Evolutionary conservation across 1,140 invertebrate species (phyloP), one percentile per base, ranked within the genome.

Genomic region (Melanaphis sacchari): DNA sequence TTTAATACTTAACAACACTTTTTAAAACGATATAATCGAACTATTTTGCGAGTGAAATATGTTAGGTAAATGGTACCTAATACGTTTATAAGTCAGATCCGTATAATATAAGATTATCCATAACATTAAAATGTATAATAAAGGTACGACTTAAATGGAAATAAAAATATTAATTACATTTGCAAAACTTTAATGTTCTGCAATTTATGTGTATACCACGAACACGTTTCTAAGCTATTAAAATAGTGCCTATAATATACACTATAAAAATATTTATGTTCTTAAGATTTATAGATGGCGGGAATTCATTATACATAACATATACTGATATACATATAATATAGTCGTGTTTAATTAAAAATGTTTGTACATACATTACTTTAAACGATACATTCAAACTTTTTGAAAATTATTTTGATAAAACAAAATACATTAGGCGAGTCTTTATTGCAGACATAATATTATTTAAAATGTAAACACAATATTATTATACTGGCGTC

Each of bases 111-210:
- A 66, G 31, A 66, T n/a, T 66, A 66, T 18, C 59, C 59, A 66
- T 18, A n/a, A 66, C 15, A 18, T 66, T n/a, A n/a, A n/a, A 18
- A 26, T n/a, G 18, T n/a, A 15, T 66, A 66, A 46, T n/a, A n/a
- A 46, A 46, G 15, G 15, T n/a, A 59, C 22, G 31, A 18, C 15
- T 66, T 66, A 15, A 66, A 66, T n/a, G 59, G 18, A 66, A 66
- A 66, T 59, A 66, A 66, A n/a, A 66, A n/a, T n/a, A n/a, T 66
- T 66, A 66, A 66, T 66, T 66, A n/a, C 59, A n/a, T 66, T 66
- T n/a, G 59, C 59, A 66, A 66, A 66, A n/a, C 31, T 66, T 66
- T 66, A 66, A 66, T 18, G 31, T 66, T n/a, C 59, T 66, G 59
- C 31, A n/a, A n/a, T 66, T n/a, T n/a, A n/a, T 66, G 59, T n/a